phyloP scores from a whole-genome alignment of 1,140 invertebrate genomes.

The Hydropsyche tenuis region DNA sequence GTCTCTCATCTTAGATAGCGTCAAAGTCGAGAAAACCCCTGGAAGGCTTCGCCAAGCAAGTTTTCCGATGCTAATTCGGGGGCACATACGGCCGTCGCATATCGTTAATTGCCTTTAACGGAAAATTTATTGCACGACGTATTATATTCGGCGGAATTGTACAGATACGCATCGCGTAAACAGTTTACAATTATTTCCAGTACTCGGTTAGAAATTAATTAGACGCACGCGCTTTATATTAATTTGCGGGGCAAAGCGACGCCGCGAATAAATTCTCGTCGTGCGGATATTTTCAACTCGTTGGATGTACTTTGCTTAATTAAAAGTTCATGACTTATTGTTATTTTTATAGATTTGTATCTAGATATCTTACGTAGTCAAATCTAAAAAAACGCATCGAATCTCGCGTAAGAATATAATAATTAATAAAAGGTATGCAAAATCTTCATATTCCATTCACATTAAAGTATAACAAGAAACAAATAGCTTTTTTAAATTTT shows the following conservation, averaged over 20 bases:
- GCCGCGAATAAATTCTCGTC: too few species aligned
- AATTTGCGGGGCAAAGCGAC: slow-evolving; percentile 21
- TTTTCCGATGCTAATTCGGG: neutral
- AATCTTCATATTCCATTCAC: too few species aligned
- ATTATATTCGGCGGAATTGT: neutral
- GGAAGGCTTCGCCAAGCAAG: neutral
- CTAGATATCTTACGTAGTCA: too few species aligned
- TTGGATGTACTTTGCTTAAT: too few species aligned
- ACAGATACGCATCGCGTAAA: slow-evolving; percentile 39
- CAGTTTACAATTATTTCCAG: slow-evolving; percentile 39
- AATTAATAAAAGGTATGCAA: too few species aligned
- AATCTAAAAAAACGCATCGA: too few species aligned
- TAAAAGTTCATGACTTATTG: too few species aligned
- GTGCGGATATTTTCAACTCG: too few species aligned
- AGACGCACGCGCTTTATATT: slow-evolving; percentile 39
- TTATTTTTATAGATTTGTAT: too few species aligned
- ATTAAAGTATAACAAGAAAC: too few species aligned
- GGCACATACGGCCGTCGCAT: neutral
- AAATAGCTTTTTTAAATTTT: too few species aligned
- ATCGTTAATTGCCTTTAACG: slow-evolving; percentile 32
- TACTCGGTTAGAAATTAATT: slow-evolving; percentile 38
- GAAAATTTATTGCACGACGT: slow-evolving; percentile 26
- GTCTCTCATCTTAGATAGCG: neutral
- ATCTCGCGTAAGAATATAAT: too few species aligned
- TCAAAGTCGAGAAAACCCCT: neutral